These are phyloP conservation scores for Phoenicopterus ruber DNA, from an alignment of 2,113 vertebrate species.

Conservation along the genomic window DNA sequence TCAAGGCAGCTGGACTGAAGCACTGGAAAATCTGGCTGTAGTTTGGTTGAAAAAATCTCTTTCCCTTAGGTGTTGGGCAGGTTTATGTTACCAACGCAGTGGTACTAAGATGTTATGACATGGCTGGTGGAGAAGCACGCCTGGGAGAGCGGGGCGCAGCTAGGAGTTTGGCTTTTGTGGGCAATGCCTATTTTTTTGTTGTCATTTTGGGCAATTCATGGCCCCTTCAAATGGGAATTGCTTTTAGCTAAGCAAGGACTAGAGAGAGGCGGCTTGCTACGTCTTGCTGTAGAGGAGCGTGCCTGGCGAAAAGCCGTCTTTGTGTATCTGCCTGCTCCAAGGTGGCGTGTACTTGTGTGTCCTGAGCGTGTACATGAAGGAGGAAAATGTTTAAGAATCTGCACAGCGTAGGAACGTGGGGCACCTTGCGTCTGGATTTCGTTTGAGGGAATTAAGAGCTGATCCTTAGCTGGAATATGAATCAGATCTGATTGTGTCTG, in stretches of 20 bases:
- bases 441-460: conserved; percentile 63
- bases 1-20: not conserved
- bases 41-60: not conserved
- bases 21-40: not conserved
- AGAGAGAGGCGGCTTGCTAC: not conserved
- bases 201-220: not conserved
- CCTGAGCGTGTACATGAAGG: not conserved
- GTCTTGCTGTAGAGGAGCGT: accelerated
- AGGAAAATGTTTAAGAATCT: conserved; percentile 26
- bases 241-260: not conserved
- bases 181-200: not conserved
- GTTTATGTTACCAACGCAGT: accelerated
- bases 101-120: not conserved
- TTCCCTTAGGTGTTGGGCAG: not conserved
- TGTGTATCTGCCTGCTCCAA: not conserved
- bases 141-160: not conserved
- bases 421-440: conserved; percentile 38
- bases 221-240: not conserved
- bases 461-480: conserved; percentile 55
- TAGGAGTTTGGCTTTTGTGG: not conserved
- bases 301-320: not conserved
- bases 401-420: not conserved
- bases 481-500: conserved; percentile 52
- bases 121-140: accelerated
- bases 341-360: not conserved